Percentiles rank a stretch among this genome's conserved stretches.
Evolutionary conservation across 2,113 vertebrate genomes (phyloP).

Genomic region (Zosterops lateralis): DNA sequence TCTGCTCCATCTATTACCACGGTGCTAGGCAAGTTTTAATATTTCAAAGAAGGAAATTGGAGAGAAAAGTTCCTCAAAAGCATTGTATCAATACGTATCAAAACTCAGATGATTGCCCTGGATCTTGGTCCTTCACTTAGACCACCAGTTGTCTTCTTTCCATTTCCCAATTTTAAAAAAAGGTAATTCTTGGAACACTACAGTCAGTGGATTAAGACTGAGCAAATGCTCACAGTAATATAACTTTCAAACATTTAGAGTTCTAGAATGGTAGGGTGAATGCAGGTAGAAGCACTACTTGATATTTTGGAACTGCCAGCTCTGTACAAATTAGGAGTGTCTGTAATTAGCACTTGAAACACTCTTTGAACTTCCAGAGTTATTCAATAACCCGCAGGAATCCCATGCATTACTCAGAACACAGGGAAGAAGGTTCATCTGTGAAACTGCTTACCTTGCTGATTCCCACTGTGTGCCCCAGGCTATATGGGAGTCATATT

Average conservation of each 20-base stretch:
- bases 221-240: constrained; percentile 25
- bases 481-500: neutral
- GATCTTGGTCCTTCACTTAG: neutral
- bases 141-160: neutral
- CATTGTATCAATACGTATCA: neutral
- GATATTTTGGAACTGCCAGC: constrained; percentile 19
- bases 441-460: constrained; percentile 25
- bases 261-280: constrained; percentile 23
- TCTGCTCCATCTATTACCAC: neutral
- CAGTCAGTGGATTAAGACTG: neutral
- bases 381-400: constrained; percentile 3
- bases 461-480: neutral
- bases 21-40: neutral
- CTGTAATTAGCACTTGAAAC: constrained; percentile 25
- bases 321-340: constrained; percentile 25
- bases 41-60: neutral
- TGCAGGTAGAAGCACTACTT: constrained; percentile 42
- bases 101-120: neutral
- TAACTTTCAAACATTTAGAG: neutral
- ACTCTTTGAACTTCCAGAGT: constrained; percentile 38
- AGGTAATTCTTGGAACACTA: neutral
- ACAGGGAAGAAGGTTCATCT: neutral
- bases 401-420: neutral
- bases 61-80: neutral
- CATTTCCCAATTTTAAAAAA: neutral